phyloP scores from a whole-genome alignment of 2,113 vertebrate genomes.

The Prinia subflava region DNA sequence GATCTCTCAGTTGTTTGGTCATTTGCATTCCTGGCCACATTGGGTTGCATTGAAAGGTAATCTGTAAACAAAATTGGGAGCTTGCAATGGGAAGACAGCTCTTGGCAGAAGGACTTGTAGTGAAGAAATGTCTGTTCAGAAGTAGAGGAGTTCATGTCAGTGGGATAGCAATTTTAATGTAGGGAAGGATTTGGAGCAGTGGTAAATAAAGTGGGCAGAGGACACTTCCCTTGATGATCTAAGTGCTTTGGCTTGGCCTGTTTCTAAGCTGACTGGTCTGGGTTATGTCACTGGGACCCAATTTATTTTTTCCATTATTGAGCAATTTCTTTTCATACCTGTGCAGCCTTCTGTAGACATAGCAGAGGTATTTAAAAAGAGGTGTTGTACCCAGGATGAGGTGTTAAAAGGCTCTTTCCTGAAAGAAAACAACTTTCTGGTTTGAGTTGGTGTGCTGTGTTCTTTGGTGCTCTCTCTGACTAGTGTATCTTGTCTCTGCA shows the following conservation, averaged over 20 bases:
- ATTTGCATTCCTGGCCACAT: background rate
- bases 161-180: background rate
- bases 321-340: background rate
- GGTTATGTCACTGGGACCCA: background rate
- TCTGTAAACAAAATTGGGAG: background rate
- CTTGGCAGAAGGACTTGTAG: background rate
- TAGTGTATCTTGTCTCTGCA: background rate
- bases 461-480: background rate
- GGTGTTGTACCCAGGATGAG: background rate
- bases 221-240: background rate
- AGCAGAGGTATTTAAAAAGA: background rate
- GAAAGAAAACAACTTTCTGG: background rate
- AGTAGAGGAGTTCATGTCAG: background rate
- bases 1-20: background rate
- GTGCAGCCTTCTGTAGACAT: background rate
- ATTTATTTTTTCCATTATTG: background rate
- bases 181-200: background rate
- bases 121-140: background rate
- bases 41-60: background rate
- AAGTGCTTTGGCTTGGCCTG: background rate
- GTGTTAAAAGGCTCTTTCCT: background rate
- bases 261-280: background rate
- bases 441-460: background rate
- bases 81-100: background rate
- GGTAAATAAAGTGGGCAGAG: background rate